Base-by-base conservation (phyloP, 2,888 invertebrate genomes). In the Cataglyphis cursor region DNA sequence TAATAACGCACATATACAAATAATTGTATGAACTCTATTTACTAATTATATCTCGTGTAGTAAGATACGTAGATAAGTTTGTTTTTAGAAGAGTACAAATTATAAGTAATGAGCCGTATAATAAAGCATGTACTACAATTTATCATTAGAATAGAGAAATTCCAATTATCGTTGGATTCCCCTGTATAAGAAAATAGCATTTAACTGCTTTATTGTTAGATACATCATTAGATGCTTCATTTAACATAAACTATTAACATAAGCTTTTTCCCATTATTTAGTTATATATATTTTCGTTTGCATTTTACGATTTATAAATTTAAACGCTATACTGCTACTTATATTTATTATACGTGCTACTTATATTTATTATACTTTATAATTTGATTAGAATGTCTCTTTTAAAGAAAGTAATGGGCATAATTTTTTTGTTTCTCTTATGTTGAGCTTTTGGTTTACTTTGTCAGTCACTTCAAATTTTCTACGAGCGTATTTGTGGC, bases 401-500 rank as follows among this genome's bases (percentile, higher is more conserved):
- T 38, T 59, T 59, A 18, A 21, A 61, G 31, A 15, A 6, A 28
- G n/a, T 44, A 38, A 66, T 62, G 62, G 41, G 31, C 28, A 82
- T 41, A 51, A 18, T 51, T 51, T 59, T 21, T 38, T 80, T 38
- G 21, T 66, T 81, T 64, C 28, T 54, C 18, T 3, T 41, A 68
- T 82, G 68, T 81, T 61, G n/a, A n/a, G 51, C 38, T 21, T 51
- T 59, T 66, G 51, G 48, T 61, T 82, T 51, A 76, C 31, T 64
- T 82, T 44, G 44, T 61, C 24, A 62, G 38, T 81, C 44, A 68
- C 61, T 68, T 38, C 81, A 82, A 81, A 82, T 80, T 80, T 66
- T 68, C 66, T 66, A 68, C 48, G 61, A n/a, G 68, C 59, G 81
- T 82, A 81, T 81, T 78, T 82, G 80, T 57, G 81, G 68, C 81